phyloP scores from a whole-genome alignment of 2,888 invertebrate genomes.

The Chydorus sphaericus region DNA sequence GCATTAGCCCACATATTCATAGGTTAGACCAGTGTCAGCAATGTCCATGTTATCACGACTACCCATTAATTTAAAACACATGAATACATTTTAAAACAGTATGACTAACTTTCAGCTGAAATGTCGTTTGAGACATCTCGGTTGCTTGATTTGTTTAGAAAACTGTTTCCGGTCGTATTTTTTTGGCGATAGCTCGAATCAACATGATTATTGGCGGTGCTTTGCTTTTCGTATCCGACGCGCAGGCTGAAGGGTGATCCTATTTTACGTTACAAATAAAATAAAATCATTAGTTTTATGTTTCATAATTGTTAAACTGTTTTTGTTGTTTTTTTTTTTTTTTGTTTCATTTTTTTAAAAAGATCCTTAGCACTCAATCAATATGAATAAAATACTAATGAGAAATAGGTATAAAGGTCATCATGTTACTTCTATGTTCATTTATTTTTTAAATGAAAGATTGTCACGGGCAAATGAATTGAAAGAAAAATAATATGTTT shows the following conservation, averaged over 20 bases:
- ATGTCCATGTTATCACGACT: too few species aligned
- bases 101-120: conserved; percentile 3
- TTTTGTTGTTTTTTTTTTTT: neutral
- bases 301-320: neutral
- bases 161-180: neutral
- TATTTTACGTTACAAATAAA: conserved; percentile 19
- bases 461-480: too few species aligned
- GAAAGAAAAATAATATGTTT: neutral
- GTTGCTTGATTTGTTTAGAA: neutral
- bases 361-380: neutral
- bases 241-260: conserved; percentile 74
- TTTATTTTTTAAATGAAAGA: too few species aligned
- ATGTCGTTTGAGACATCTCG: neutral
- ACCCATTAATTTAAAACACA: too few species aligned
- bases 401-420: too few species aligned
- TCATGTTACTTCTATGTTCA: too few species aligned
- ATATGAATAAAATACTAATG: too few species aligned
- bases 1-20: neutral
- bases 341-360: neutral
- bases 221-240: conserved; percentile 36
- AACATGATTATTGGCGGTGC: neutral
- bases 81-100: too few species aligned
- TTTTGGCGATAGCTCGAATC: too few species aligned
- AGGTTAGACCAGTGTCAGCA: too few species aligned
- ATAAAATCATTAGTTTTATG: neutral